Evolutionary conservation across 1,140 invertebrate species (phyloP).

Genomic region (Matsumurasca onukii): DNA sequence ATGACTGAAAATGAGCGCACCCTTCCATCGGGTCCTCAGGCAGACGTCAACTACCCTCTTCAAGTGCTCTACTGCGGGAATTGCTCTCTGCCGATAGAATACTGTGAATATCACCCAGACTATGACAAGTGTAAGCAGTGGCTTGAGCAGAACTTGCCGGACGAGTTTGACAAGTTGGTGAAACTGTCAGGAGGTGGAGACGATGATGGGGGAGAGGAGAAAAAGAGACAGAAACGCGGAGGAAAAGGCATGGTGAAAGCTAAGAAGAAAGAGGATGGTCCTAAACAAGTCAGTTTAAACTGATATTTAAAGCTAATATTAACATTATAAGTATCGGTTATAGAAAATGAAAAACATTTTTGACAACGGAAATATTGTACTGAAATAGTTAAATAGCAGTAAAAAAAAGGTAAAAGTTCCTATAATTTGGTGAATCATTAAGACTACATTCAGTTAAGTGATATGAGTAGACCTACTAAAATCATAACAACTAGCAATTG

Average conservation of each 20-base stretch:
- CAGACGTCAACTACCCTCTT: constrained; percentile 78
- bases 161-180: constrained; percentile 82
- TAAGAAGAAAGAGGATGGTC: constrained; percentile 72
- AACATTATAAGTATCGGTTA: background rate
- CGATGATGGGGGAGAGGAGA: constrained; percentile 64
- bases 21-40: constrained; percentile 49
- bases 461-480: too few relatives aligned
- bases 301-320: too few relatives aligned
- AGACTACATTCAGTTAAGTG: too few relatives aligned
- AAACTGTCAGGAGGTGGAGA: constrained; percentile 40
- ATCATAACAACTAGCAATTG: too few relatives aligned
- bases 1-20: constrained; percentile 21
- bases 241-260: constrained; percentile 77
- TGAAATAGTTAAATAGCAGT: too few relatives aligned
- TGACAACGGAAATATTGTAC: background rate
- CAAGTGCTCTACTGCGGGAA: constrained; percentile 92
- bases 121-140: constrained; percentile 97
- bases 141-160: constrained; percentile 92
- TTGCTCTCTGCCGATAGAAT: constrained; percentile 93
- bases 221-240: constrained; percentile 83
- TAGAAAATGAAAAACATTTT: background rate
- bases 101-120: constrained; percentile 97
- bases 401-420: too few relatives aligned
- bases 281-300: constrained; percentile 62
- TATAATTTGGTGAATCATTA: too few relatives aligned